phyloP scores from a whole-genome alignment of 2,113 vertebrate species.

The Procapra przewalskii region DNA sequence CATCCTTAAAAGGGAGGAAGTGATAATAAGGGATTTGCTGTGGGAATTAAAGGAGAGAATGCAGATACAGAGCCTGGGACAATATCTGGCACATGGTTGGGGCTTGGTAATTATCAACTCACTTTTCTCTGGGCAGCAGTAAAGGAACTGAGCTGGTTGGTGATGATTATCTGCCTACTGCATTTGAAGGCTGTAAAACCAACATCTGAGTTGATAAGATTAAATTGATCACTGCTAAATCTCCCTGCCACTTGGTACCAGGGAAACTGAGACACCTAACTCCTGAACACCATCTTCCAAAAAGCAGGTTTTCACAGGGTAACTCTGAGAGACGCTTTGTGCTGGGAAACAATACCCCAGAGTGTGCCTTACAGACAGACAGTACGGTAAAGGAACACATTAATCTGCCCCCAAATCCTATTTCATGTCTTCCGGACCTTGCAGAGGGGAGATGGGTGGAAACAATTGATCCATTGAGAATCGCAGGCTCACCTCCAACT shows the following conservation, averaged over 20 bases:
- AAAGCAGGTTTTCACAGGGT: conserved; percentile 49
- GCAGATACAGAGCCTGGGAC: not conserved
- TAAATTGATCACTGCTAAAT: conserved; percentile 52
- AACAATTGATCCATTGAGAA: conserved; percentile 79
- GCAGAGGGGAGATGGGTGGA: conserved; percentile 45
- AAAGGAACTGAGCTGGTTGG: not conserved
- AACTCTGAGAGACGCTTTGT: conserved; percentile 70
- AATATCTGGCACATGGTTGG: not conserved
- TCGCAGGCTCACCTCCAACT: conserved; percentile 70
- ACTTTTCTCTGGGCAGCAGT: not conserved
- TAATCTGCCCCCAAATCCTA: conserved; percentile 72
- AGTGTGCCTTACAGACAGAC: conserved; percentile 66
- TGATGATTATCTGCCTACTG: not conserved
- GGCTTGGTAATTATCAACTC: not conserved
- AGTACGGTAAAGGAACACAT: conserved; percentile 38
- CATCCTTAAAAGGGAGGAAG: not conserved
- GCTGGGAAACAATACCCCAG: conserved; percentile 66
- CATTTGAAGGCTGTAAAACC: conserved; percentile 31
- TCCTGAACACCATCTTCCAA: conserved; percentile 53
- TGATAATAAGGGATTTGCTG: not conserved
- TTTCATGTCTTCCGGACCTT: conserved; percentile 78
- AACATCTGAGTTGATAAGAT: conserved; percentile 25
- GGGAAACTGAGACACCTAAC: conserved; percentile 33
- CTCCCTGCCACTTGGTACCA: conserved; percentile 39
- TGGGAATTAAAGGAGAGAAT: not conserved